Conservation (phyloP, 37 sponge, comb jelly and placozoan genomes). For the Hexactinellida sp. region DNA sequence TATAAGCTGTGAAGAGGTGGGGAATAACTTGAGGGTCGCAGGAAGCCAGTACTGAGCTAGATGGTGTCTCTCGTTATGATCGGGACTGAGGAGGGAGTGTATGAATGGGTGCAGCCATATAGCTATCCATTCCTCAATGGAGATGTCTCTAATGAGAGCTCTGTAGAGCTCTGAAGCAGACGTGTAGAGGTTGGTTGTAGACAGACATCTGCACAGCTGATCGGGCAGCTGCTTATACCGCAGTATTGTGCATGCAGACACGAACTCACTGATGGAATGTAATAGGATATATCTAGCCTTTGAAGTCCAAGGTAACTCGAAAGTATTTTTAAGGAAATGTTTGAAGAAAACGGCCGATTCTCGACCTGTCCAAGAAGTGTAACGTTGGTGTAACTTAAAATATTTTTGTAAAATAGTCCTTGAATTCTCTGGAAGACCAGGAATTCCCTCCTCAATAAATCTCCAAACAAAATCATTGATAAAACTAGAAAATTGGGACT, state of each 20-base stretch:
- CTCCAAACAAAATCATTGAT: neutral
- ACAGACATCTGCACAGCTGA: neutral
- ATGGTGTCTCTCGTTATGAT: constrained; percentile 5
- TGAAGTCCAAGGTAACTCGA: neutral
- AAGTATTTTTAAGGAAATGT: neutral
- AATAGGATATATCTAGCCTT: constrained; percentile 5
- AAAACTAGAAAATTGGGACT: neutral
- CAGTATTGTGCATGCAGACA: neutral
- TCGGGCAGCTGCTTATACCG: neutral
- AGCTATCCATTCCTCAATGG: neutral
- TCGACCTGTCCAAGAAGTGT: neutral
- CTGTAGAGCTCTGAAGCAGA: neutral
- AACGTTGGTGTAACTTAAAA: neutral
- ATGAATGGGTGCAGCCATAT: neutral
- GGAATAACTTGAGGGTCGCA: neutral
- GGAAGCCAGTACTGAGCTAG: neutral
- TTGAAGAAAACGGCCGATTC: neutral
- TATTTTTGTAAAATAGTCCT: neutral
- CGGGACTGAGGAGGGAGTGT: neutral
- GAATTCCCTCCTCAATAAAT: neutral
- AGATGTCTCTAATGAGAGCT: neutral
- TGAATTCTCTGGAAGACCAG: neutral
- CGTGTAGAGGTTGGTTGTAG: neutral
- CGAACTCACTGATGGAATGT: neutral
- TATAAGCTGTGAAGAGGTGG: neutral